Base-by-base conservation (phyloP, 2,888 invertebrate species). In the Drosophila differens region DNA sequence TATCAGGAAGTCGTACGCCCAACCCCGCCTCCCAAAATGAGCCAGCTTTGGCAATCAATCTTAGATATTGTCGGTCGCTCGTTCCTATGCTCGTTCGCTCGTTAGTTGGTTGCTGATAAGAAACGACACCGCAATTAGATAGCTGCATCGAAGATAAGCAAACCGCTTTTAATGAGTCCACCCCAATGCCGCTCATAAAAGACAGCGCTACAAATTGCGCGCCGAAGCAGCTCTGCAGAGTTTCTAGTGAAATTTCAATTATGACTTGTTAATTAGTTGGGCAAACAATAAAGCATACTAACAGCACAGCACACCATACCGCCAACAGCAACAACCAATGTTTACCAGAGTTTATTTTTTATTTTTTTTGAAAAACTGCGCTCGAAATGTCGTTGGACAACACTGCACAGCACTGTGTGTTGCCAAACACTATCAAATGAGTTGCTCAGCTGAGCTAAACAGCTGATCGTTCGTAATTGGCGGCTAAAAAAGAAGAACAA, bases 101-200 rank as follows among this genome's bases (percentile, higher is more conserved):
- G 83, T 79, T 81, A 59, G 89, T 81, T 74, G 74, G 59, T 70
- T 64, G 78, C 72, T 85, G 85, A 85, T 85, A 85, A 85, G 85
- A 67, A 89, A 74, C 90, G 85, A 90, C 89, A 85, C 74, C 81
- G 81, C 85, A 85, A 90, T 90, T 85, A 85, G 85, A 85, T 90
- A 90, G 88, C 82, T 70, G 62, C 71, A 72, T 61, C 71, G 67
- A 59, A 76, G 85, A 85, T 85, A 85, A 90, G 90, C 76, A 70
- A 72, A 58, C 32, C 70, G 78, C 60, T 75, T 82, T 84, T 85
- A 89, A 89, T 85, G 90, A 89, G 84, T 67, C 76, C 70, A 78
- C 37, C 67, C 70, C 72, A 67, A 68, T 58, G 53, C 57, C 72
- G 79, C 79, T 76, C 79, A 79, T 81, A 79, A 79, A 79, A 79